phyloP scores from a whole-genome alignment of 2,797 vertebrate species.

The Epinephelus coioides region DNA sequence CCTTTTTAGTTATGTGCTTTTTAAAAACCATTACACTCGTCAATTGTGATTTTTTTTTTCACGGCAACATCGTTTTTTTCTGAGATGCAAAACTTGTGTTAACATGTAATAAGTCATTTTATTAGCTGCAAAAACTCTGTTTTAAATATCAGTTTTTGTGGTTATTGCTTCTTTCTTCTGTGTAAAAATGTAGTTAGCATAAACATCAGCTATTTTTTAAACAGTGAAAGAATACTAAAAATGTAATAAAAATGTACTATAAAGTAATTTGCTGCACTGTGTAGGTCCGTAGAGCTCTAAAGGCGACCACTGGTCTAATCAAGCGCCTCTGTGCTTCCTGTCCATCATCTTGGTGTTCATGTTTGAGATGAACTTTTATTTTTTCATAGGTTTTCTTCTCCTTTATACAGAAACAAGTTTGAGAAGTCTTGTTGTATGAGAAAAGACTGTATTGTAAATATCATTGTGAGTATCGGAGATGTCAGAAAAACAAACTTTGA shows the following conservation, averaged over 20 bases:
- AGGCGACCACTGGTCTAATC: background rate
- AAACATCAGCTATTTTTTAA: background rate
- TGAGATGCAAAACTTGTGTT: background rate
- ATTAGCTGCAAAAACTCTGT: background rate
- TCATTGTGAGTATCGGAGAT: too few relatives aligned
- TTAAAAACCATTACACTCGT: background rate
- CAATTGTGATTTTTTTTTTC: background rate
- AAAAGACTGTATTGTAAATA: too few relatives aligned
- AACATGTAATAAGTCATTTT: background rate
- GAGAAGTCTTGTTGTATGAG: too few relatives aligned
- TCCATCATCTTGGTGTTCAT: conserved; percentile 17
- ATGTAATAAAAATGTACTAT: background rate
- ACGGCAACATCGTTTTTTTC: background rate
- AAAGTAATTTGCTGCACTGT: background rate
- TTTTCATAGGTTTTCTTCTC: conserved; percentile 1
- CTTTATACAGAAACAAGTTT: background rate
- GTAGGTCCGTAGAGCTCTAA: background rate
- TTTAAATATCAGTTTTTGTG: background rate
- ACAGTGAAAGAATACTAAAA: background rate
- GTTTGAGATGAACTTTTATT: conserved; percentile 33
- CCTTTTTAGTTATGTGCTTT: background rate
- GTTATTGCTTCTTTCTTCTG: background rate
- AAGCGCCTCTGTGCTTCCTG: background rate
- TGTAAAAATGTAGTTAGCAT: conserved; percentile 1
- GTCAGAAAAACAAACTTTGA: background rate